Evolutionary conservation across 1,140 invertebrate species (phyloP).

Genomic region (Apolygus lucorum): DNA sequence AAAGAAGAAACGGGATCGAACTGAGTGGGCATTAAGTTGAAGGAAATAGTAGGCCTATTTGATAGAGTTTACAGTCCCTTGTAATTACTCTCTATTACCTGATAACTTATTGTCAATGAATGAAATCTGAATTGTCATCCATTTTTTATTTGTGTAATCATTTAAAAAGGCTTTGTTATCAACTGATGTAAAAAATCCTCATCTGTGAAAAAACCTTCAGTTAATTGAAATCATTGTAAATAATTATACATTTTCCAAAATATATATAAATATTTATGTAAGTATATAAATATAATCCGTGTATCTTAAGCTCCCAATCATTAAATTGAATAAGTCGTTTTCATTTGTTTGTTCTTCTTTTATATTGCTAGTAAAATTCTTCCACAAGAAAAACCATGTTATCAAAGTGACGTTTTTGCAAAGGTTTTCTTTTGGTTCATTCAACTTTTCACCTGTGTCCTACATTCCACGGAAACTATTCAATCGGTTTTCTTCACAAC

Average conservation of each 20-base stretch:
- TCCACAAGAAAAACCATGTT: no score
- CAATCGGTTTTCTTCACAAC: no score
- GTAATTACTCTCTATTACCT: not conserved
- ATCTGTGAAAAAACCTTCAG: no score
- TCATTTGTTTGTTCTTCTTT: no score
- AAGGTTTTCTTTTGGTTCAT: no score
- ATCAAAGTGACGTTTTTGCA: no score
- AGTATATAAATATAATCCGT: not conserved
- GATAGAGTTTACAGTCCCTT: slow-evolving; percentile 13
- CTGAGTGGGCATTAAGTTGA: slow-evolving; percentile 12
- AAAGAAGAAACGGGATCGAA: slow-evolving; percentile 8
- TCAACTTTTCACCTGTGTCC: no score
- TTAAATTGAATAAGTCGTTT: no score
- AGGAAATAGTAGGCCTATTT: slow-evolving; percentile 24
- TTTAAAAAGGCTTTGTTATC: no score
- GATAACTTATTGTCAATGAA: not conserved
- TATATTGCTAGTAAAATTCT: no score
- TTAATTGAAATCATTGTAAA: not conserved
- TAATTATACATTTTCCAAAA: not conserved
- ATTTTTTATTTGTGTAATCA: not conserved
- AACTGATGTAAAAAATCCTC: no score
- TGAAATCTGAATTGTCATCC: not conserved
- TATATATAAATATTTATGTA: slow-evolving; percentile 3
- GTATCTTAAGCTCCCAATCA: not conserved
- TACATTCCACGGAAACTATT: no score